These are phyloP conservation scores for Sus scrofa DNA, from an alignment of 2,113 vertebrate genomes.

Conservation along the genomic window T2T-Sscrofa CM000819.6:3322501-3323000, in stretches of 20 bases:
- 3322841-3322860: fast-evolving
- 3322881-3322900: fast-evolving
- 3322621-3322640: background rate
- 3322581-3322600: no score
- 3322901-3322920: fast-evolving
- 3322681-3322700: no score
- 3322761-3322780: no score
- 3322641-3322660: background rate
- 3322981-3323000: background rate
- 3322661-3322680: background rate
- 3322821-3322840: background rate
- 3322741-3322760: fast-evolving
- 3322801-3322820: fast-evolving
- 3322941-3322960: background rate
- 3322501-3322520: background rate
- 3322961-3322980: no score
- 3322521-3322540: background rate
- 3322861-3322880: background rate
- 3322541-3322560: background rate
- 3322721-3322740: fast-evolving
- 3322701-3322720: background rate
- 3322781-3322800: fast-evolving
- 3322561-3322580: fast-evolving
- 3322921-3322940: fast-evolving
- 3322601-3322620: no score